These are phyloP conservation scores for Sphaeramia orbicularis DNA, from an alignment of 2,797 vertebrate genomes.

Conservation along the genomic window DNA sequence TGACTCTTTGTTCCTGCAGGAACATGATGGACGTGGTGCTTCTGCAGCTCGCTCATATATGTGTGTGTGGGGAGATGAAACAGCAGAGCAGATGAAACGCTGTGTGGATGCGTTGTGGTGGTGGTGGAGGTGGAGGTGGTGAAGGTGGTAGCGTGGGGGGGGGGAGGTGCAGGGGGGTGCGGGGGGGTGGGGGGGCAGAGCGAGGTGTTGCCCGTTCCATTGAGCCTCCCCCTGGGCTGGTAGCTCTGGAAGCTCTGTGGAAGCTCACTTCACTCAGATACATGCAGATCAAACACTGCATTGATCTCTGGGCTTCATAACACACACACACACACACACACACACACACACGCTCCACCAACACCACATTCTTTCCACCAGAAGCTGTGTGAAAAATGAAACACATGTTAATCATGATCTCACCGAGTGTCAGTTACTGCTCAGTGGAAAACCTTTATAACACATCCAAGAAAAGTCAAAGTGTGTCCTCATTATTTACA, in stretches of 20 bases:
- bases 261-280: slow-evolving; percentile 78
- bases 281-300: slow-evolving; percentile 78
- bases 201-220: slow-evolving; percentile 62
- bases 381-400: slow-evolving; percentile 71
- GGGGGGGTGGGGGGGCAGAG: slow-evolving; percentile 10
- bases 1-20: slow-evolving; percentile 62
- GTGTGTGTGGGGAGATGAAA: slow-evolving; percentile 63
- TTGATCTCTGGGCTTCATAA: slow-evolving; percentile 70
- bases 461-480: slow-evolving; percentile 22
- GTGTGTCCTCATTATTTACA: no score
- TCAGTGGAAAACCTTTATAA: slow-evolving; percentile 34
- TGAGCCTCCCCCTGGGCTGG: slow-evolving; percentile 69
- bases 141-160: slow-evolving; percentile 22
- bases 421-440: slow-evolving; percentile 47
- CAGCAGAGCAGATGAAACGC: slow-evolving; percentile 63
- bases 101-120: slow-evolving; percentile 20
- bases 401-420: slow-evolving; percentile 68
- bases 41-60: slow-evolving; percentile 19
- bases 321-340: slow-evolving; percentile 45
- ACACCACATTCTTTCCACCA: slow-evolving; percentile 41
- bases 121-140: slow-evolving; percentile 13
- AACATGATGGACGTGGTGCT: slow-evolving; percentile 61
- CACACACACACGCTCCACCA: no score
- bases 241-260: slow-evolving; percentile 71
- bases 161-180: neutral